phyloP scores from a whole-genome alignment of 92 coral and sea anemone species.

The Epizoanthus scotinus region DNA sequence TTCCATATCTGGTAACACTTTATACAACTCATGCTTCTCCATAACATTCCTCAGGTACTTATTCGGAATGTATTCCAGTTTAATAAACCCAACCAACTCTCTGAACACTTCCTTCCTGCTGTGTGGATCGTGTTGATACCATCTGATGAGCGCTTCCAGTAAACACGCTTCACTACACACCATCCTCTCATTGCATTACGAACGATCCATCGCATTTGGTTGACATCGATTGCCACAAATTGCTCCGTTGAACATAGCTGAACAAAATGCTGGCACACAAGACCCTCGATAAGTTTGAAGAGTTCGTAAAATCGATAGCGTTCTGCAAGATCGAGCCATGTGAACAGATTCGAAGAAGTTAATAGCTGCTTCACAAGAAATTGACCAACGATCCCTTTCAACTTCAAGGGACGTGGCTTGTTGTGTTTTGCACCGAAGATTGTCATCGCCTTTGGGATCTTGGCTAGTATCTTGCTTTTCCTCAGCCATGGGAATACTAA shows the following conservation, averaged over 20 bases:
- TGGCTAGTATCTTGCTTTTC: too few species aligned
- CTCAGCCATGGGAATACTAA: too few species aligned
- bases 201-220: slow-evolving; percentile 6
- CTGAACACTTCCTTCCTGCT: neutral
- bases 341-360: slow-evolving; percentile 4
- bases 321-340: slow-evolving; percentile 1
- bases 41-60: neutral
- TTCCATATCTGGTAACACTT: neutral
- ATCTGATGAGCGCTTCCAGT: slow-evolving; percentile 4
- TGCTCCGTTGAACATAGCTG: slow-evolving; percentile 5
- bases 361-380: slow-evolving; percentile 5
- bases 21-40: neutral
- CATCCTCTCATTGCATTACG: neutral
- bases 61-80: neutral
- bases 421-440: too few species aligned
- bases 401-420: too few species aligned
- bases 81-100: neutral
- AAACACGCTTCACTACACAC: slow-evolving; percentile 14
- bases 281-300: neutral
- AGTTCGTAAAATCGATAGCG: slow-evolving; percentile 11
- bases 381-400: neutral
- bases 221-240: slow-evolving; percentile 12
- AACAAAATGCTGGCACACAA: too few species aligned
- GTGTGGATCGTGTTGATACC: slow-evolving; percentile 4
- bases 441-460: too few species aligned